Evolutionary conservation across 2,888 invertebrate genomes (phyloP).

Genomic region (Caenorhabditis japonica): DNA sequence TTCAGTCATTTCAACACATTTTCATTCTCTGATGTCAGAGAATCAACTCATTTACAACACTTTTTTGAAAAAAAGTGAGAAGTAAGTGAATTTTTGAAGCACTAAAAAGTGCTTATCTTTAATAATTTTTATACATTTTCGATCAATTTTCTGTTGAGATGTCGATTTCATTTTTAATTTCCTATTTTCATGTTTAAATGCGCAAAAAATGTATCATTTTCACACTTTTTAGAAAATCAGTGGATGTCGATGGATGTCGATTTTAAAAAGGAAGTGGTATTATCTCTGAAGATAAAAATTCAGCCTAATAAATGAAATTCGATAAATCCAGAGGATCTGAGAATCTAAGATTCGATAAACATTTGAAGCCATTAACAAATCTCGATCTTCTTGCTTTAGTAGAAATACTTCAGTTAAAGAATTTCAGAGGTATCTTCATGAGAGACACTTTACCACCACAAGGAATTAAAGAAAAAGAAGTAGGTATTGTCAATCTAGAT

Average conservation of each 20-base stretch:
- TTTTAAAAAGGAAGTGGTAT: conserved; percentile 33
- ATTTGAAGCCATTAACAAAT: conserved; percentile 41
- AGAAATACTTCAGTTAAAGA: conserved; percentile 27
- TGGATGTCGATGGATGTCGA: conserved; percentile 28
- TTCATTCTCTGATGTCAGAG: conserved; percentile 30
- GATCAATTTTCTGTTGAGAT: conserved; percentile 37
- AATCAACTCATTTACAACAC: conserved; percentile 47
- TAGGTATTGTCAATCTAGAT: conserved; percentile 53
- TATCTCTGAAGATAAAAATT: conserved; percentile 18
- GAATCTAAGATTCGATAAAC: too few species aligned
- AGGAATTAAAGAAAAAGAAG: conserved; percentile 44
- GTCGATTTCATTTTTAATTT: conserved; percentile 47
- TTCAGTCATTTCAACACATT: conserved; percentile 42
- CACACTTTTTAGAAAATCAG: conserved; percentile 38
- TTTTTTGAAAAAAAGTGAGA: conserved; percentile 21
- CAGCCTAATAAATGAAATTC: conserved; percentile 32
- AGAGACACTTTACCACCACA: conserved; percentile 40
- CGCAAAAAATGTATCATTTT: conserved; percentile 37
- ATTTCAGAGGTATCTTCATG: conserved; percentile 54
- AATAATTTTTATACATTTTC: conserved; percentile 29
- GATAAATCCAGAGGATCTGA: conserved; percentile 17
- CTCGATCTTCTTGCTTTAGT: conserved; percentile 33
- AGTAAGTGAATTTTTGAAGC: conserved; percentile 30
- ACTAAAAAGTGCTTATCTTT: conserved; percentile 48
- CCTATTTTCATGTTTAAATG: conserved; percentile 33